phyloP scores from a whole-genome alignment of 2,797 vertebrate genomes.

The Falco columbarius region DNA sequence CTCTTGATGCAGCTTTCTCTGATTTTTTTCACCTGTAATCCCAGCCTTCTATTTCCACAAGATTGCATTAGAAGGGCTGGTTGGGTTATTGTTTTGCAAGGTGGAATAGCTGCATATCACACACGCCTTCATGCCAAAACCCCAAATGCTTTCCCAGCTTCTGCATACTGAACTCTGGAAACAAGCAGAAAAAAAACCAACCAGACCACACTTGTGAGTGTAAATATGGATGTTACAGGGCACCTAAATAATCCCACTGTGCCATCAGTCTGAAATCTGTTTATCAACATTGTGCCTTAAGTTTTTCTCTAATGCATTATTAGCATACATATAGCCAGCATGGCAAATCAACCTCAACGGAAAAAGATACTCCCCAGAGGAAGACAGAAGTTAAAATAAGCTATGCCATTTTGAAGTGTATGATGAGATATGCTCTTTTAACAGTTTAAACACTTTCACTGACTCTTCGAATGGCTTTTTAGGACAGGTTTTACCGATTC shows the following conservation, averaged over 20 bases:
- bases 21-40: background rate
- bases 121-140: background rate
- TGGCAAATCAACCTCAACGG: background rate
- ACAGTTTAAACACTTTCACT: too few relatives aligned
- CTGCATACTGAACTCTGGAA: background rate
- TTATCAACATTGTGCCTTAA: conserved; percentile 8
- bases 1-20: background rate
- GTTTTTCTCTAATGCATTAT: conserved; percentile 10
- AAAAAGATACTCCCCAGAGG: background rate
- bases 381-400: background rate
- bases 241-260: background rate
- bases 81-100: background rate
- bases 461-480: background rate
- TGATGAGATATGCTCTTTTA: too few relatives aligned
- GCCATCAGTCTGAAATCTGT: conserved; percentile 3
- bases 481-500: background rate
- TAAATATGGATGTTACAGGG: background rate
- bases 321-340: background rate
- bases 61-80: background rate
- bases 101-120: background rate
- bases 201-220: background rate
- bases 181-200: background rate
- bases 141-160: background rate
- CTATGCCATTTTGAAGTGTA: background rate
- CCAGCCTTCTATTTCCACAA: background rate